Percentiles rank a stretch among this genome's conserved stretches.
Evolutionary conservation across 2,113 vertebrate genomes (phyloP).

Genomic region (Probosciger aterrimus): DNA sequence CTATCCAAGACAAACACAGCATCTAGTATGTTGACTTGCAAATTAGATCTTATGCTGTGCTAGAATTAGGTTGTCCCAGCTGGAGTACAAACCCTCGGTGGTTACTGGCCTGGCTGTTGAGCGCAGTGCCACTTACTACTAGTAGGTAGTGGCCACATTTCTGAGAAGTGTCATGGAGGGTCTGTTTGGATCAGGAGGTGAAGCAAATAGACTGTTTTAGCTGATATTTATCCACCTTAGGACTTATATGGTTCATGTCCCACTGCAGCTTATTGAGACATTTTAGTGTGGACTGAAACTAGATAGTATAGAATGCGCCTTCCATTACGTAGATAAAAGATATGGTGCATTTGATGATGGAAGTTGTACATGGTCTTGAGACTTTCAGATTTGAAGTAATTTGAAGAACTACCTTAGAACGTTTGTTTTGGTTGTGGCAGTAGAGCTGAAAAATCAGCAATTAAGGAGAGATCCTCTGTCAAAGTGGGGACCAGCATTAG

Average conservation of each 20-base stretch:
- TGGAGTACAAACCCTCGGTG: rapidly evolving
- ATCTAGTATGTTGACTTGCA: not conserved
- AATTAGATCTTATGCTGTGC: not conserved
- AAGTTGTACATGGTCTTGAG: not conserved
- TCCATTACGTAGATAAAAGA: not conserved
- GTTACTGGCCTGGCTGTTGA: not conserved
- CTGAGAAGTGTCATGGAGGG: not conserved
- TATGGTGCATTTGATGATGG: not conserved
- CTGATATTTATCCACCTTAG: not conserved
- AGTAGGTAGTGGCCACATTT: not conserved
- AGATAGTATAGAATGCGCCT: not conserved
- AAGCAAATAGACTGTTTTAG: not conserved
- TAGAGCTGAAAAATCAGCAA: not conserved
- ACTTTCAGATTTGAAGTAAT: not conserved
- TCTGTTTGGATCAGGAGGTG: not conserved
- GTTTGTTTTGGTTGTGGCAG: not conserved
- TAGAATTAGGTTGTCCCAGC: not conserved
- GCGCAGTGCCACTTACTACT: not conserved
- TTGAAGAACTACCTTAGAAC: not conserved
- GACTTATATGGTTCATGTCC: not conserved
- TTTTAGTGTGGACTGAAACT: not conserved
- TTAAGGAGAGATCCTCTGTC: not conserved
- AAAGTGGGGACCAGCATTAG: rapidly evolving
- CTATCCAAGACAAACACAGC: not conserved
- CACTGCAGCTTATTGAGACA: not conserved